phyloP scores from a whole-genome alignment of 2,113 vertebrate species.

The Mohoua ochrocephala region DNA sequence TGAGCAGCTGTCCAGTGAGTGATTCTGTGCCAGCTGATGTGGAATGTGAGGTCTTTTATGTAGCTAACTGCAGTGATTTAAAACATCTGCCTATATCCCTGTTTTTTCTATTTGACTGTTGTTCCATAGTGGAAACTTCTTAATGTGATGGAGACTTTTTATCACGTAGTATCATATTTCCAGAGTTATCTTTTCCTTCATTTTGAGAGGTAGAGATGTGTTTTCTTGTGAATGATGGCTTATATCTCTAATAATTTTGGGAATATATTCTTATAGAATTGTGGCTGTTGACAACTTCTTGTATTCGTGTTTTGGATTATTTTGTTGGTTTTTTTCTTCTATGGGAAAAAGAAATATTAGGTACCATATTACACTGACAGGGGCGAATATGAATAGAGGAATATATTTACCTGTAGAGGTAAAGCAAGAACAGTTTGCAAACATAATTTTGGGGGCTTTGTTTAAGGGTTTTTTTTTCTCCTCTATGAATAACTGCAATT shows the following conservation, averaged over 20 bases:
- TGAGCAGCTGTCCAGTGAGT: neutral
- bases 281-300: neutral
- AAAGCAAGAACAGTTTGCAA: neutral
- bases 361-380: neutral
- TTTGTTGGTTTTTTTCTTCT: neutral
- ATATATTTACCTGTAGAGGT: neutral
- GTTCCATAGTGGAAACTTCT: neutral
- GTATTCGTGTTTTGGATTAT: neutral
- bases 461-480: neutral
- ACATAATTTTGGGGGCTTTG: neutral
- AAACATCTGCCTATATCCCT: neutral
- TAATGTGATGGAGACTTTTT: neutral
- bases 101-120: neutral
- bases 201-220: neutral
- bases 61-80: slow-evolving; percentile 8
- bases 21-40: slow-evolving; percentile 22
- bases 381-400: neutral
- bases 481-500: neutral
- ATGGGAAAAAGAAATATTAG: neutral
- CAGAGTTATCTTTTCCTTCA: neutral
- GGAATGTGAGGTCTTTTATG: slow-evolving; percentile 18
- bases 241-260: neutral
- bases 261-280: neutral
- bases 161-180: neutral
- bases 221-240: neutral